Evolutionary conservation across 2,113 vertebrate genomes (phyloP).

Genomic region (Recurvirostra avosetta): DNA sequence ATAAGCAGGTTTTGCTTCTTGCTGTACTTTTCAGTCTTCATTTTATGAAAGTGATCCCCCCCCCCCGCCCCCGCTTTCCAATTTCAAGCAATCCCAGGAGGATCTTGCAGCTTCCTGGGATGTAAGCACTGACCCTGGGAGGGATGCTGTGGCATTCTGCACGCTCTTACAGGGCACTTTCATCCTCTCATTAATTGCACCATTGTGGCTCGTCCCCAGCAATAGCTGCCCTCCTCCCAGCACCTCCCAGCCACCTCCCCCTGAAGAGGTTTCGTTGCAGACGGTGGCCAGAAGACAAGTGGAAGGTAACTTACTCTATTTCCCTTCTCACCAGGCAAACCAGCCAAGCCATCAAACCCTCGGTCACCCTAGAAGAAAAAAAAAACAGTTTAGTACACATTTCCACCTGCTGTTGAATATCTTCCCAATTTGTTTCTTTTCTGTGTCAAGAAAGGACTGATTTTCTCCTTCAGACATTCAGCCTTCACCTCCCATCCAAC

Average conservation of each 20-base stretch:
- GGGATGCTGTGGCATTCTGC: not conserved
- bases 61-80: accelerated
- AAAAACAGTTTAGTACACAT: not conserved
- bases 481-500: not conserved
- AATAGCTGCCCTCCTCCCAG: not conserved
- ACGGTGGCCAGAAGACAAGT: accelerated
- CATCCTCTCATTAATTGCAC: no score
- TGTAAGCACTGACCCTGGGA: not conserved
- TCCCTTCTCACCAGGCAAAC: constrained; percentile 95
- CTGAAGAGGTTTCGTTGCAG: not conserved
- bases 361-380: constrained; percentile 84
- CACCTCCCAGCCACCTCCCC: not conserved
- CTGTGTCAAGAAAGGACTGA: not conserved
- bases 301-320: constrained; percentile 82
- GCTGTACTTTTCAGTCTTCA: not conserved
- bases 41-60: accelerated
- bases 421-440: not conserved
- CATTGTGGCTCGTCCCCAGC: not conserved
- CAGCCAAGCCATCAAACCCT: constrained; percentile 94
- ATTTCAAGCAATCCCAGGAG: not conserved
- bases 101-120: not conserved
- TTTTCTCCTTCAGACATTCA: not conserved
- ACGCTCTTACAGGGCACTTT: accelerated
- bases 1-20: not conserved
- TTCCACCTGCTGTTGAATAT: not conserved